Percentiles rank a stretch among this genome's conserved stretches.
These are phyloP conservation scores for Morpho helenor DNA, from an alignment of 2,888 invertebrate species.

Conservation along the genomic window DNA sequence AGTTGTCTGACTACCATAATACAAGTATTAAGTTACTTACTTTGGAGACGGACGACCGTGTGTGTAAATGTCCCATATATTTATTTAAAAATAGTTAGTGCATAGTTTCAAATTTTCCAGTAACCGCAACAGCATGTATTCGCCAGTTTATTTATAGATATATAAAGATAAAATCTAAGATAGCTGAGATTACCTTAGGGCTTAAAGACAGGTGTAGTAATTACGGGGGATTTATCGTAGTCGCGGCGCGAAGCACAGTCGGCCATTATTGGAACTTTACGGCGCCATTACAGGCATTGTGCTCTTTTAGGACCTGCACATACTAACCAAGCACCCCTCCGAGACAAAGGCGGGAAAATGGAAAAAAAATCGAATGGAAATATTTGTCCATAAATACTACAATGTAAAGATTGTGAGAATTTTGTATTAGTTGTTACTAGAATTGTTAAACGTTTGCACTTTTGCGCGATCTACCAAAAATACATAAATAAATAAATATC, in stretches of 20 bases:
- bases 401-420: background rate
- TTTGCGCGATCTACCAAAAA: background rate
- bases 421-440: background rate
- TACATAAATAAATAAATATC: too few relatives aligned
- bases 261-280: conserved; percentile 8
- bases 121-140: background rate
- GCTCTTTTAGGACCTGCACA: conserved; percentile 5
- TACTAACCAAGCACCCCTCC: conserved; percentile 1
- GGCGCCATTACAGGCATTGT: conserved; percentile 12
- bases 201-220: conserved; percentile 13
- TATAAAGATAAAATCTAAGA: conserved; percentile 4
- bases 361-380: background rate
- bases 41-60: too few relatives aligned
- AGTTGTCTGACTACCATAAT: too few relatives aligned
- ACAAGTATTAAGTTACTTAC: too few relatives aligned
- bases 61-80: too few relatives aligned
- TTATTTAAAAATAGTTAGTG: too few relatives aligned
- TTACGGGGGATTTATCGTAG: conserved; percentile 12
- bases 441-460: background rate
- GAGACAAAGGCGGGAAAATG: conserved; percentile 2
- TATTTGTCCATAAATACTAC: background rate
- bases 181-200: conserved; percentile 7
- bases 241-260: conserved; percentile 3
- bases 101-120: too few relatives aligned
- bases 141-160: background rate